These are phyloP conservation scores for Eurois occulta DNA, from an alignment of 2,888 invertebrate genomes.

Conservation along the genomic window DNA sequence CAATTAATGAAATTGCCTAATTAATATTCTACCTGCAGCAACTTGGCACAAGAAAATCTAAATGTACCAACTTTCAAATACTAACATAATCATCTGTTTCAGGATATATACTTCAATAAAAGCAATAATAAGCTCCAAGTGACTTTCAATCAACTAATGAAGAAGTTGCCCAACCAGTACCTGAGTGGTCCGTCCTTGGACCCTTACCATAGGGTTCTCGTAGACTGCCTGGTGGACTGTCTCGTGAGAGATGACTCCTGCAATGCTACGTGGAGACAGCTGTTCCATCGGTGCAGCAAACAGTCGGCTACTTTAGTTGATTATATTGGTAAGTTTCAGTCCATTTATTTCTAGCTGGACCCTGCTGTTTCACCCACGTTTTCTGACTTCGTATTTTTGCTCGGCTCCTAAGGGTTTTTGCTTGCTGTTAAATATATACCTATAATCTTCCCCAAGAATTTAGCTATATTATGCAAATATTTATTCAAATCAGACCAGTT, in stretches of 20 bases:
- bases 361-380: background rate
- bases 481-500: background rate
- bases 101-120: constrained; percentile 87
- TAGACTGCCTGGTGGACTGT: constrained; percentile 91
- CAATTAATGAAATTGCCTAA: background rate
- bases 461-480: background rate
- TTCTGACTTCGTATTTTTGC: background rate
- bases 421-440: background rate
- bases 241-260: constrained; percentile 91
- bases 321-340: constrained; percentile 86
- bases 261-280: constrained; percentile 92
- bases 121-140: constrained; percentile 88
- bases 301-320: constrained; percentile 92
- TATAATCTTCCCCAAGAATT: background rate
- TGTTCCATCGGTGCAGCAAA: constrained; percentile 92
- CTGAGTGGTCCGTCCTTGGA: constrained; percentile 85
- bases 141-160: constrained; percentile 92
- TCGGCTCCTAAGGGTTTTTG: background rate
- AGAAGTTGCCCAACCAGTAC: constrained; percentile 90
- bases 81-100: constrained; percentile 60
- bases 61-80: background rate
- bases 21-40: background rate
- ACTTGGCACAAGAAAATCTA: background rate
- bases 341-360: background rate
- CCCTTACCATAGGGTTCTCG: constrained; percentile 89